Evolutionary conservation across 2,797 vertebrate genomes (phyloP), one percentile per base, ranked within the genome.

Genomic region (Gobionotothen gibberifrons): DNA sequence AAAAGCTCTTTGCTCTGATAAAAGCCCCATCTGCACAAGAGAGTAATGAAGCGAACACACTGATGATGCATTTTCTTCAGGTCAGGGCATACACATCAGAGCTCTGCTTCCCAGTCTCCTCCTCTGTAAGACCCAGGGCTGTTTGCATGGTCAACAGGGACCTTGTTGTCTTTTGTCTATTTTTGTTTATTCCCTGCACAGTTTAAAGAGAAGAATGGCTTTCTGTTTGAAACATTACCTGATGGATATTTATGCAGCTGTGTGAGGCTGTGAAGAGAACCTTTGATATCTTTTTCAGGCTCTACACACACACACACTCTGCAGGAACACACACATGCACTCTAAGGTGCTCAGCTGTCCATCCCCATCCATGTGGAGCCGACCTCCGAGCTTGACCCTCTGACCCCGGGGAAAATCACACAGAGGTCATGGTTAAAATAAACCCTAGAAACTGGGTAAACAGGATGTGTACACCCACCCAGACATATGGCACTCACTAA

Each of bases 161-260:
- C 77, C 81, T 77, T 89, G 87, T 89, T 93, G 87, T 90, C 87
- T 92, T 92, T 90, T 87, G 81, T 90, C 90, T 91, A 82, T 84
- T 88, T 85, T 83, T 92, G 81, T 93, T 90, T 88, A 84, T 92
- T 89, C 90, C 88, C 88, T 69, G 79, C 83, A 62, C 83, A 84
- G 85, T 89, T 89, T 72, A 88, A 92, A 87, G 85, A 81, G 86
- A 93, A 92, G 90, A 93, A 91, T 83, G 83, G 82, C 69, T 81
- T 84, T 92, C 88, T 91, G 83, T 90, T 91, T 82, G 78, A 89
- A 89, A 91, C 79, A 78, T 93, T 89, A 92, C 93, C 89, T 90
- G 90, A 86, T 90, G 82, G 89, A 88, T 95, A 93, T 95, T 94
- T 95, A 91, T 93, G 90, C 94, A 94, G 95, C 94, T 95, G 94